A percentile compares a stretch with the other conserved stretches of the same genome.
These are phyloP conservation scores for Tonatia bakeri DNA, from an alignment of 2,113 vertebrate species.

Conservation along the genomic window DNA sequence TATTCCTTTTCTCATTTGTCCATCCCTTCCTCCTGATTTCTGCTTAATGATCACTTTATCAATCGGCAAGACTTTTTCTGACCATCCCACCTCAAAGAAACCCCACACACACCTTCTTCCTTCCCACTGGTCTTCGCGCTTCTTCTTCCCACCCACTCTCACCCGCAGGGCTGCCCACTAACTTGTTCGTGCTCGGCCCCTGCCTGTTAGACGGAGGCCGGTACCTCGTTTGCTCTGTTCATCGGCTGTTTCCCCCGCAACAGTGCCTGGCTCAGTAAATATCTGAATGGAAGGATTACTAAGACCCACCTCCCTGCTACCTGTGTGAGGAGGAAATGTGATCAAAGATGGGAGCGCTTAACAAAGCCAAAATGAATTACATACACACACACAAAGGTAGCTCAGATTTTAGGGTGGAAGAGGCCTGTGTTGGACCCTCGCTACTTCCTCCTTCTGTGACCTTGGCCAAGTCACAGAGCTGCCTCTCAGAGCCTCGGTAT, in stretches of 20 bases:
- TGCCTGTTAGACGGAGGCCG: neutral
- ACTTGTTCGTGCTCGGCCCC: neutral
- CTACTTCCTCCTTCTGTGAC: neutral
- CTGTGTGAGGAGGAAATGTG: neutral
- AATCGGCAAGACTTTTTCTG: neutral
- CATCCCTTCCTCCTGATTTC: neutral
- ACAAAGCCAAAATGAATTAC: neutral
- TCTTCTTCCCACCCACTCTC: accelerated
- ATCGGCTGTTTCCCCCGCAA: neutral
- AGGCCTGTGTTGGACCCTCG: neutral
- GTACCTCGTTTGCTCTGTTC: neutral
- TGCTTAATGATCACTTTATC: too few relatives aligned
- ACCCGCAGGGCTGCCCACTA: accelerated
- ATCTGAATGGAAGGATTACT: neutral
- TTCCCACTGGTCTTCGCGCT: neutral
- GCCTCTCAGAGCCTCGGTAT: neutral
- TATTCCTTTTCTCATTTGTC: neutral
- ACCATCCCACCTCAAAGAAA: neutral
- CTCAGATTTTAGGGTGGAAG: neutral
- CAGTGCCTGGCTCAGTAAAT: neutral
- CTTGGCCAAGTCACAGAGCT: too few relatives aligned
- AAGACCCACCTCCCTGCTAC: neutral
- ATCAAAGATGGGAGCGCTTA: accelerated
- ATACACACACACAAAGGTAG: accelerated
- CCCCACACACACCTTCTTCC: neutral